Conservation (phyloP, 2,113 vertebrate genomes). For the Neolamprologus devosi region DNA sequence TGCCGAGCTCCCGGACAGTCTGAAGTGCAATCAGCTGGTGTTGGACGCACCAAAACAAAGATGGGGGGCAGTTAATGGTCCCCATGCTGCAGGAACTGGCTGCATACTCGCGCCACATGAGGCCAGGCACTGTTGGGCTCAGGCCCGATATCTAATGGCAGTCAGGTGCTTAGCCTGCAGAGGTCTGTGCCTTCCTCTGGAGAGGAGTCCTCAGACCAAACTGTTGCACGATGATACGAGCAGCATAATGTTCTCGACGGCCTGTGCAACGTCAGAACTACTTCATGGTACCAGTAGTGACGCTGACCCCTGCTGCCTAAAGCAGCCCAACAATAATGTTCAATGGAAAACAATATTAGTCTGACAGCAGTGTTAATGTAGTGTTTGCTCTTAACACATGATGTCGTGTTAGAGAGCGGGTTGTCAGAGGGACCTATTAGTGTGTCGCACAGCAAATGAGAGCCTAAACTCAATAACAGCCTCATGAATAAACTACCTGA, state of each 20-base stretch:
- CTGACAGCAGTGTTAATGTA: not conserved
- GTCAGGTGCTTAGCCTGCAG: not conserved
- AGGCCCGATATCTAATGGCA: not conserved
- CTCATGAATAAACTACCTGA: not conserved
- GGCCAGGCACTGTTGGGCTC: not conserved
- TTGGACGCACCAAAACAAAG: not conserved
- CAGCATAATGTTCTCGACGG: not conserved
- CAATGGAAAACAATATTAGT: not conserved
- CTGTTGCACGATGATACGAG: accelerated
- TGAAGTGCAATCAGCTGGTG: not conserved
- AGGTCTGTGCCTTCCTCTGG: accelerated
- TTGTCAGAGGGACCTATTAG: not conserved
- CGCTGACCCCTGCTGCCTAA: not conserved
- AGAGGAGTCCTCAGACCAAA: not conserved
- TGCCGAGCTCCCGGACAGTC: not conserved
- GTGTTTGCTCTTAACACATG: not conserved
- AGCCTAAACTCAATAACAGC: not conserved
- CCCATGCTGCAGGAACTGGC: not conserved
- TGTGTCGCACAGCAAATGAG: not conserved
- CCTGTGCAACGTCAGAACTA: accelerated
- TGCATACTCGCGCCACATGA: not conserved
- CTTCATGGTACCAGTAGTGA: accelerated
- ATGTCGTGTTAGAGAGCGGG: accelerated
- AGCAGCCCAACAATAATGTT: not conserved
- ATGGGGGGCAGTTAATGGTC: not conserved